These are phyloP conservation scores for Campylorhamphus procurvoides DNA, from an alignment of 2,113 vertebrate species.

Conservation along the genomic window DNA sequence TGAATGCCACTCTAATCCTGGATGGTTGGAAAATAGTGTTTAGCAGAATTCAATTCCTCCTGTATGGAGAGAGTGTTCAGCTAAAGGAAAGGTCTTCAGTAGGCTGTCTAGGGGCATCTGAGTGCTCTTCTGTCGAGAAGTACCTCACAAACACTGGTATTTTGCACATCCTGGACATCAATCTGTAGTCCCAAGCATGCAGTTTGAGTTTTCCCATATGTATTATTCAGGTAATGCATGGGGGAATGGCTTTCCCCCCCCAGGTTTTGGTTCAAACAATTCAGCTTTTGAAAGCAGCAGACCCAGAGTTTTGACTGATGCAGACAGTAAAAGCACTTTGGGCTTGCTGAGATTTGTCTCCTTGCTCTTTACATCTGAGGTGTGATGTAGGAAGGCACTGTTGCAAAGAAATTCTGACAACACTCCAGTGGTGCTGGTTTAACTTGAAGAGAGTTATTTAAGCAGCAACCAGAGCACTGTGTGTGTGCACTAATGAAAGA, in stretches of 20 bases:
- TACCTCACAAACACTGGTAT: neutral
- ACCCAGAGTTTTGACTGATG: neutral
- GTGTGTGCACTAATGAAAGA: neutral
- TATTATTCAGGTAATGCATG: neutral
- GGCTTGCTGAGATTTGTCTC: neutral
- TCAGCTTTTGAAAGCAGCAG: neutral
- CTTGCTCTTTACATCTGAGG: neutral
- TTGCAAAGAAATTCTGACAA: neutral
- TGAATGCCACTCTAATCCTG: neutral
- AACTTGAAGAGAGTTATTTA: neutral
- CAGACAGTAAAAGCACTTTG: neutral
- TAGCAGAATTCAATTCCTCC: neutral
- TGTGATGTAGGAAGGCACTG: neutral
- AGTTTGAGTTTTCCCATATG: accelerated
- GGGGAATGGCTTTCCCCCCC: accelerated
- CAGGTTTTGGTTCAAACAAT: neutral
- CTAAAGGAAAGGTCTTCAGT: neutral
- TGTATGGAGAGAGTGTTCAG: neutral
- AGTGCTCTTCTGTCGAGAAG: neutral
- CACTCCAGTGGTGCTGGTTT: neutral
- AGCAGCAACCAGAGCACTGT: neutral
- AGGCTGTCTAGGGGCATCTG: neutral
- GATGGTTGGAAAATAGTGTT: neutral
- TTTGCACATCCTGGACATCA: neutral
- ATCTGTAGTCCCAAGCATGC: neutral